Percentiles rank a stretch among this genome's conserved stretches.
These are phyloP conservation scores for Lota lota DNA, from an alignment of 2,113 vertebrate species.

Conservation along the genomic window DNA sequence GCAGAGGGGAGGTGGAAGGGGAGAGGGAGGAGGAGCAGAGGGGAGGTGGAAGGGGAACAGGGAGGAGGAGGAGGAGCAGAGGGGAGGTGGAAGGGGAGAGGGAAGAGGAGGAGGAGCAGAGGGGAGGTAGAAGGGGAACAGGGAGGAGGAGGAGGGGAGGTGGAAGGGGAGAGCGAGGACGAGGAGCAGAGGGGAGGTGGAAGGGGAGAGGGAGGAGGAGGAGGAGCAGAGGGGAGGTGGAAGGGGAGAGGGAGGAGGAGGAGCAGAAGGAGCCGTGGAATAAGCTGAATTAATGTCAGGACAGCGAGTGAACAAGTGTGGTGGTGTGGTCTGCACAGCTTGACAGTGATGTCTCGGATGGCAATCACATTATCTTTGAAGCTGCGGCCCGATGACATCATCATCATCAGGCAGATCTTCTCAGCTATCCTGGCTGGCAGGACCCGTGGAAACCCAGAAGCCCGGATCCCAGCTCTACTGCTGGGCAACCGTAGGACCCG, in stretches of 20 bases:
- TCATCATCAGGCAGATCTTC: constrained; percentile 27
- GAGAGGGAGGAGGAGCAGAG: too few species aligned
- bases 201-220: too few species aligned
- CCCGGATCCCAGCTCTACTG: neutral
- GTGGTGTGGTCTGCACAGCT: constrained; percentile 42
- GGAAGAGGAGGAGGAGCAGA: too few species aligned
- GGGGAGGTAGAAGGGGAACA: too few species aligned
- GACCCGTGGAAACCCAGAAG: constrained; percentile 44
- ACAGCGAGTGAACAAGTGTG: constrained; percentile 14
- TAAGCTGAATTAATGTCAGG: constrained; percentile 5
- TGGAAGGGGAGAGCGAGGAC: too few species aligned
- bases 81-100: too few species aligned
- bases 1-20: too few species aligned
- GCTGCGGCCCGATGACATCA: constrained; percentile 50
- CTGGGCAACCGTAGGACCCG: constrained; percentile 5
- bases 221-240: neutral
- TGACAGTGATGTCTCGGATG: constrained; percentile 56
- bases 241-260: constrained; percentile 1
- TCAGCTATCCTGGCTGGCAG: constrained; percentile 46
- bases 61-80: too few species aligned
- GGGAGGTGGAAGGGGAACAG: too few species aligned
- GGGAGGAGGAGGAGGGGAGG: too few species aligned
- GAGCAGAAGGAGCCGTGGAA: neutral
- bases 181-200: too few species aligned
- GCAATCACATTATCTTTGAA: constrained; percentile 56